Base-by-base conservation (phyloP, 1,140 invertebrate species). In the Trichomalopsis sarcophagae region DNA sequence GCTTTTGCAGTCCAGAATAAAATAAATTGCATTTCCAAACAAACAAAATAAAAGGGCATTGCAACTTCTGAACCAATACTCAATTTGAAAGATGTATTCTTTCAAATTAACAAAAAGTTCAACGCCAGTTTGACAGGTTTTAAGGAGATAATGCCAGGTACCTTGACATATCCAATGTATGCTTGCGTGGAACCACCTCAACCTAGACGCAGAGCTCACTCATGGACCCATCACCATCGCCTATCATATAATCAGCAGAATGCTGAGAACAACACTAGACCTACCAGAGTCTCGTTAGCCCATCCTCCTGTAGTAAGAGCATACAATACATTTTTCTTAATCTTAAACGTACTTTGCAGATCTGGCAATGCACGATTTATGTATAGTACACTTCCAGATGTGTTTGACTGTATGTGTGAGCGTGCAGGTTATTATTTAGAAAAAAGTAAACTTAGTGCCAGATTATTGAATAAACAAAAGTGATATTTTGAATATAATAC, bases 161-260 rank as follows among this genome's bases (percentile, higher is more conserved):
- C 92, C 68, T 86, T 92, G 87, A 92, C 91, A 17, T 92, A 92
- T 89, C 92, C 92, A 75, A 93, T 92, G 83, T 93, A 92, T 83
- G 92, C 90, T 50, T 91, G 91, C 69, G 91, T 92, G 21, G 92
- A 92, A 87, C 82, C 89, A 85, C 80, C 89, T 62, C 84, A 86
- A 10, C 88, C 88, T n/a, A 91, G 93, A 88, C 88, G 88, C 77
- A 88, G 93, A 76, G 88, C 92, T 62, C 88, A 91, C 76, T 91
- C 90, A 6, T 93, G 92, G 91, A 90, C 87, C 77, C 79, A 88
- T 6, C 86, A 90, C 5, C 85, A 89, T 82, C 84, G 84, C 62
- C 82, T 88, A 40, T 30, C 36, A 77, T 87, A 89, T 83, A 77
- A 87, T 23, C 78, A 85, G 40, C 87, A 89, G 76, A 84, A 69